Evolutionary conservation across 2,113 vertebrate species (phyloP).

Genomic region (Panurus biarmicus): DNA sequence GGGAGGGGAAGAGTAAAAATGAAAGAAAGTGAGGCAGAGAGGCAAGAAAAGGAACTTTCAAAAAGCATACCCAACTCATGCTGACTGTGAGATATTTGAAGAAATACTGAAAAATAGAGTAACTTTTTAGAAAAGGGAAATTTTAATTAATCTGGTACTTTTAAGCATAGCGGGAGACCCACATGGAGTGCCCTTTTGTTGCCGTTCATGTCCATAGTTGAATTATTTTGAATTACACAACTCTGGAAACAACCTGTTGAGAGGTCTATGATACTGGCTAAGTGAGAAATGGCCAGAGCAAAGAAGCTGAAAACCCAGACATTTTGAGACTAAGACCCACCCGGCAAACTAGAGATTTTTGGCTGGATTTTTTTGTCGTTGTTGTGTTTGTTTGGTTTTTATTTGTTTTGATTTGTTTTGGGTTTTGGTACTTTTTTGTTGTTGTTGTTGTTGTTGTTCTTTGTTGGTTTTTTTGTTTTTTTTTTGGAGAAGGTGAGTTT

Average conservation of each 20-base stretch:
- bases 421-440: not conserved
- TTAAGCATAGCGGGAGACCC: not conserved
- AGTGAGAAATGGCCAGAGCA: not conserved
- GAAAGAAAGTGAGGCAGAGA: accelerated
- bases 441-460: too few relatives aligned
- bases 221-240: not conserved
- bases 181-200: not conserved
- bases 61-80: accelerated
- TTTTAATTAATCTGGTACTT: not conserved
- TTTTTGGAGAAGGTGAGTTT: not conserved
- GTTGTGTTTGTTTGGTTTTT: too few relatives aligned
- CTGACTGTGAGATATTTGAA: not conserved
- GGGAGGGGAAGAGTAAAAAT: not conserved
- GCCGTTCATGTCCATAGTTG: not conserved
- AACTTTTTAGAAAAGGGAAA: not conserved
- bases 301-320: not conserved
- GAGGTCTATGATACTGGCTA: not conserved
- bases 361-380: not conserved
- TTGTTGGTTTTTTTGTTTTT: too few relatives aligned
- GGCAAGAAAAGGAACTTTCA: not conserved
- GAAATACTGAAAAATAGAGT: not conserved
- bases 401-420: not conserved
- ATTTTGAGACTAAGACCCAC: not conserved
- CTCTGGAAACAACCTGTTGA: not conserved
- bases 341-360: not conserved